Percentiles rank a stretch among this genome's conserved stretches.
Conservation (phyloP, 2,113 vertebrate species). For the Xiphias gladius region DNA sequence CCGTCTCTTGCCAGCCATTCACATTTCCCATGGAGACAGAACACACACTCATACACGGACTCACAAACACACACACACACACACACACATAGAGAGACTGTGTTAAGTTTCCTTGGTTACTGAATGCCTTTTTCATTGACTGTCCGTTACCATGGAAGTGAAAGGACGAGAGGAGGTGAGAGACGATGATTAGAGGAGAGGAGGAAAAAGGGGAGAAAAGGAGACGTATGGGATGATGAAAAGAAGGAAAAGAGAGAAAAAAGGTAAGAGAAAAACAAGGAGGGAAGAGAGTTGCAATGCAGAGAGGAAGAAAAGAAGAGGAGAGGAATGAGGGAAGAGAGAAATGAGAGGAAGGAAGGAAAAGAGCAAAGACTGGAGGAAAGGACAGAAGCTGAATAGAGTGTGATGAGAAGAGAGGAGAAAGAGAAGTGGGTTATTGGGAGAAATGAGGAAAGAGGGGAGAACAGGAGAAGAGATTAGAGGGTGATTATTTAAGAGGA, state of each 20-base stretch:
- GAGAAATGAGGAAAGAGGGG: too few relatives aligned
- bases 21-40: slow-evolving; percentile 62
- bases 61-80: slow-evolving; percentile 49
- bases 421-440: too few relatives aligned
- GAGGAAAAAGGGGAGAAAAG: neutral
- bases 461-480: neutral
- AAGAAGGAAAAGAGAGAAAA: neutral
- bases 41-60: slow-evolving; percentile 49
- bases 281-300: too few relatives aligned
- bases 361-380: neutral
- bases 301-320: neutral
- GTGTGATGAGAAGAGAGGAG: neutral
- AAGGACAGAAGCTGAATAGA: neutral
- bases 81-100: slow-evolving; percentile 35
- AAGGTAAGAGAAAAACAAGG: neutral
- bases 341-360: neutral
- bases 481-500: slow-evolving; percentile 5
- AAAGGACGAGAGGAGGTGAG: slow-evolving; percentile 58
- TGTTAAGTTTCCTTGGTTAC: slow-evolving; percentile 69
- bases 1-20: slow-evolving; percentile 70
- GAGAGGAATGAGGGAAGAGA: neutral
- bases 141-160: slow-evolving; percentile 75
- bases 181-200: slow-evolving; percentile 50
- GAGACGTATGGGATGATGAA: neutral
- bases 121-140: slow-evolving; percentile 76